Percentiles rank a stretch among this genome's conserved stretches.
Evolutionary conservation across 2,888 invertebrate species (phyloP).

Genomic region (Minunthozetes semirufus): DNA sequence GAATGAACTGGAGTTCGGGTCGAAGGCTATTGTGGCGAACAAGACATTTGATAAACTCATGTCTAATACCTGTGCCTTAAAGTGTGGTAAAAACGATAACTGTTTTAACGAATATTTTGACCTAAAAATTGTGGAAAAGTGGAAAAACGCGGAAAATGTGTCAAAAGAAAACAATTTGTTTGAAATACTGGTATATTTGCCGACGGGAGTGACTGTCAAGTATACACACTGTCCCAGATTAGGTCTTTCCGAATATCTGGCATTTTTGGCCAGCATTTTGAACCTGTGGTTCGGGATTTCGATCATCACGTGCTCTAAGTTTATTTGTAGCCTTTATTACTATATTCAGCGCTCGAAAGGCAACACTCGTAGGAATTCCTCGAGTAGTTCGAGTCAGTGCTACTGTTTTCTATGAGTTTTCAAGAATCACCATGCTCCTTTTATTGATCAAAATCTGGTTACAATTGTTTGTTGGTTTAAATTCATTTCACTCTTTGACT

Average conservation of each 20-base stretch:
- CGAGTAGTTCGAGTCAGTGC: not conserved
- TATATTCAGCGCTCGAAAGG: not conserved
- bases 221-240: not conserved
- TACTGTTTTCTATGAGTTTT: too few species aligned
- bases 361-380: not conserved
- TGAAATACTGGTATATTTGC: not conserved
- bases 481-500: too few species aligned
- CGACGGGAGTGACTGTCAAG: not conserved
- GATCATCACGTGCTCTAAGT: not conserved
- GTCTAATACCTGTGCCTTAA: not conserved
- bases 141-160: not conserved
- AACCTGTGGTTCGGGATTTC: constrained; percentile 5
- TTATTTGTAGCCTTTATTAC: not conserved
- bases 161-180: not conserved
- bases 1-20: not conserved
- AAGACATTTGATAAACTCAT: constrained; percentile 5
- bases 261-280: not conserved
- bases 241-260: not conserved
- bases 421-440: too few species aligned
- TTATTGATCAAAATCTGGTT: too few species aligned
- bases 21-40: not conserved
- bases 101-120: not conserved
- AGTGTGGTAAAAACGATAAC: not conserved
- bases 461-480: too few species aligned
- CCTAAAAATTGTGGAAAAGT: not conserved